These are phyloP conservation scores for Crypturellus undulatus DNA, from an alignment of 2,113 vertebrate species.

Conservation along the genomic window DNA sequence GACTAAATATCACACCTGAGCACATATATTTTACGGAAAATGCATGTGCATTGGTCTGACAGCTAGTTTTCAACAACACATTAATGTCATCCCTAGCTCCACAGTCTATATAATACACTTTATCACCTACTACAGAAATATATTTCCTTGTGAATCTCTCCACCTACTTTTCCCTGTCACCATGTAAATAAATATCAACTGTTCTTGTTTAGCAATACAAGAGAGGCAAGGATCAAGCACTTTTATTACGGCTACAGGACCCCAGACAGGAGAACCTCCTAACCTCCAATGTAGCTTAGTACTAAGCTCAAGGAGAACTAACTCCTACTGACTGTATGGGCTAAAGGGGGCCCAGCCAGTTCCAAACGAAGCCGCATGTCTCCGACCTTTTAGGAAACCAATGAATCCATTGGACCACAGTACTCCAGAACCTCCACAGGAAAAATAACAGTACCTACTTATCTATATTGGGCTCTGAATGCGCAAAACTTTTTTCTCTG, in stretches of 20 bases:
- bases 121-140: slow-evolving; percentile 3
- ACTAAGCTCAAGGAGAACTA: not conserved
- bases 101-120: not conserved
- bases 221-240: not conserved
- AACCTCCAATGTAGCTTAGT: not conserved
- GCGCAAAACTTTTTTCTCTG: not conserved
- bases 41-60: slow-evolving; percentile 25
- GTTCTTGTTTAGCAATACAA: not conserved
- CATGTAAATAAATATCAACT: not conserved
- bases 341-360: not conserved
- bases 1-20: slow-evolving; percentile 53
- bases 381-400: not conserved
- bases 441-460: not conserved
- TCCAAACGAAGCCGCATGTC: not conserved
- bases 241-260: not conserved
- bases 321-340: not conserved
- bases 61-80: slow-evolving; percentile 48
- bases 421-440: not conserved
- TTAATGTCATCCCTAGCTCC: slow-evolving; percentile 31
- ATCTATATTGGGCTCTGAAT: not conserved
- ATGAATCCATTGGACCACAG: not conserved
- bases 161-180: not conserved
- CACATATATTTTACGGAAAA: slow-evolving; percentile 50
- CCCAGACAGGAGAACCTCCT: not conserved
- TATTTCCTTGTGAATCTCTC: not conserved